Percentiles rank a stretch among this genome's conserved stretches.
phyloP scores from a whole-genome alignment of 2,888 invertebrate species.

The Rhorus exstirpatorius region DNA sequence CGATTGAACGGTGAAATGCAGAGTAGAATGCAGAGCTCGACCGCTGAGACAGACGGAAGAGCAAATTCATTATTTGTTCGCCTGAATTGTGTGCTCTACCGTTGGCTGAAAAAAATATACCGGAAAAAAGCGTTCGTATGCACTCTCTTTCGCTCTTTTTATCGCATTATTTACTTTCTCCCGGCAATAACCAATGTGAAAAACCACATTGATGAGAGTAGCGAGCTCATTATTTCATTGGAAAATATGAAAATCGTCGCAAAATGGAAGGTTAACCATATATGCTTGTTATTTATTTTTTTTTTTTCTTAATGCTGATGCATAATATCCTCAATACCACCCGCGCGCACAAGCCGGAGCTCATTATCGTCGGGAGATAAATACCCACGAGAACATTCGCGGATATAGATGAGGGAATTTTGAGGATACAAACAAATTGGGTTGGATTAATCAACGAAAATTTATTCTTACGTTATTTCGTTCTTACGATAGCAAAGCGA shows the following conservation, averaged over 20 bases:
- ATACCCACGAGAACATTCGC: conserved; percentile 23
- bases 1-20: background rate
- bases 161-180: background rate
- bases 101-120: conserved; percentile 6
- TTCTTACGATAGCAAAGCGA: conserved; percentile 1
- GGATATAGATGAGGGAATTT: conserved; percentile 42
- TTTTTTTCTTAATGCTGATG: background rate
- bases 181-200: background rate
- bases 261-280: background rate
- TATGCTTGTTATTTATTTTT: background rate
- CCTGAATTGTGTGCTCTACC: background rate
- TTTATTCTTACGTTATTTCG: conserved; percentile 46
- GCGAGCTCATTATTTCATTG: background rate
- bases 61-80: background rate
- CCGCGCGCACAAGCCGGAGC: background rate
- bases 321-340: too few species aligned
- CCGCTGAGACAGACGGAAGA: background rate
- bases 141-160: background rate
- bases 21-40: background rate
- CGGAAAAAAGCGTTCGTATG: background rate
- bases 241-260: background rate
- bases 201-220: background rate
- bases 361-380: conserved; percentile 5
- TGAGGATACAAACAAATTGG: conserved; percentile 29
- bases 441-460: conserved; percentile 61